These are phyloP conservation scores for Hirtodrosophila duncani DNA, from an alignment of 2,888 invertebrate genomes.

Conservation along the genomic window DNA sequence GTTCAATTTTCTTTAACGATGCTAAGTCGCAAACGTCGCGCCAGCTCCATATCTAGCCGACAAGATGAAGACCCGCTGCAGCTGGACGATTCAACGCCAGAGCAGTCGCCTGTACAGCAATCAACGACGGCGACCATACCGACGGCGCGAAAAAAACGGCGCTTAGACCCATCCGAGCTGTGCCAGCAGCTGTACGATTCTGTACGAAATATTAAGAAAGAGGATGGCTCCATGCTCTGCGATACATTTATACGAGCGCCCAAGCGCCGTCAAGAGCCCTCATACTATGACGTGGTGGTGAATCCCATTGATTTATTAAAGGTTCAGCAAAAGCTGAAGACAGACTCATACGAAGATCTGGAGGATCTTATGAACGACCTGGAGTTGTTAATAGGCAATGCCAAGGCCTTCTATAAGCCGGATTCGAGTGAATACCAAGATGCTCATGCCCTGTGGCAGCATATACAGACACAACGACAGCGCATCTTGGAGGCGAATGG, in stretches of 20 bases:
- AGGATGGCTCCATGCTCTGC: constrained; percentile 93
- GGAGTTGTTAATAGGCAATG: constrained; percentile 94
- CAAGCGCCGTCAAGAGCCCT: constrained; percentile 93
- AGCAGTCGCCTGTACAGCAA: constrained; percentile 76
- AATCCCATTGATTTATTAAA: constrained; percentile 95
- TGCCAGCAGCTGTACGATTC: constrained; percentile 96
- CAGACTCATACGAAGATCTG: constrained; percentile 96
- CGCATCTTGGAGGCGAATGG: constrained; percentile 76
- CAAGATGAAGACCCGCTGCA: constrained; percentile 83
- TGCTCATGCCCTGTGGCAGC: constrained; percentile 91
- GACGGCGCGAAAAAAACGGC: constrained; percentile 65
- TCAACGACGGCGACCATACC: constrained; percentile 30
- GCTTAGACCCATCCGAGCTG: constrained; percentile 82
- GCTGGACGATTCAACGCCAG: constrained; percentile 82
- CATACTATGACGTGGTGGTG: constrained; percentile 93
- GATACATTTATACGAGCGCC: constrained; percentile 97
- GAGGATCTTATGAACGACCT: constrained; percentile 94
- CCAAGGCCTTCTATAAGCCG: constrained; percentile 95
- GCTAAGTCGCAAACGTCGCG: constrained; percentile 89
- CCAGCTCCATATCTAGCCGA: constrained; percentile 89
- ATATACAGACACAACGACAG: constrained; percentile 81
- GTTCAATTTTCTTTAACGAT: constrained; percentile 39
- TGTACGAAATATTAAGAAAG: constrained; percentile 92
- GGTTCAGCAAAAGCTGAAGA: constrained; percentile 97
- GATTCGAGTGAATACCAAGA: constrained; percentile 92